These are phyloP conservation scores for Slavum lentiscoides DNA, from an alignment of 2,888 invertebrate species.

Conservation along the genomic window DNA sequence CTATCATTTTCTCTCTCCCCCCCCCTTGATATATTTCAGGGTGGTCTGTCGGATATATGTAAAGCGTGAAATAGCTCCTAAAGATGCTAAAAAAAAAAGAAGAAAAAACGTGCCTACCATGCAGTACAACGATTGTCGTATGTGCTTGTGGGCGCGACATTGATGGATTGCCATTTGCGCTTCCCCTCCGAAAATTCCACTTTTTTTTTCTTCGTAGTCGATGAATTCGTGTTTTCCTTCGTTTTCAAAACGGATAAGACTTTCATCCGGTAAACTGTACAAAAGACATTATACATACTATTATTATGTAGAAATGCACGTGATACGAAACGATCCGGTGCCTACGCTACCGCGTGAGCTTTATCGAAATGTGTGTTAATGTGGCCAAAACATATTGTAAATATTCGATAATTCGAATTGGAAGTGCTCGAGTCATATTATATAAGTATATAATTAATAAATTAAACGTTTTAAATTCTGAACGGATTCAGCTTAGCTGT, in stretches of 20 bases:
- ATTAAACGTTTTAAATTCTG: no score
- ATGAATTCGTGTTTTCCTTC: constrained; percentile 38
- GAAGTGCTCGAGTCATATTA: no score
- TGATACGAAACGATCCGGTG: background rate
- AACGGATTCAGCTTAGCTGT: no score
- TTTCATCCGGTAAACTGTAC: constrained; percentile 44
- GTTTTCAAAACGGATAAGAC: constrained; percentile 35
- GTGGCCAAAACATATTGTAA: background rate
- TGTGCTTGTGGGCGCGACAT: constrained; percentile 26
- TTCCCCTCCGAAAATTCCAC: constrained; percentile 36
- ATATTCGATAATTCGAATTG: background rate
- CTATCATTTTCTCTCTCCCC: background rate
- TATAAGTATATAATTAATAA: no score
- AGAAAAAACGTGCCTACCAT: constrained; percentile 34
- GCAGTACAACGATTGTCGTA: constrained; percentile 47
- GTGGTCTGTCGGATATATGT: constrained; percentile 30
- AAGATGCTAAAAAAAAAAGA: constrained; percentile 36
- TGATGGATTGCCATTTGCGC: constrained; percentile 49
- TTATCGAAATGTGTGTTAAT: constrained; percentile 14
- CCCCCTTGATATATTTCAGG: constrained; percentile 26
- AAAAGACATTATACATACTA: background rate
- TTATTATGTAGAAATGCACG: background rate
- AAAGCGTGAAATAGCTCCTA: constrained; percentile 50
- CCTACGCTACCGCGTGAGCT: background rate
- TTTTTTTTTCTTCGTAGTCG: constrained; percentile 23